A percentile compares a stretch with the other conserved stretches of the same genome.
These are phyloP conservation scores for Zygogramma bicolorata DNA, from an alignment of 2,888 invertebrate species.

Conservation along the genomic window DNA sequence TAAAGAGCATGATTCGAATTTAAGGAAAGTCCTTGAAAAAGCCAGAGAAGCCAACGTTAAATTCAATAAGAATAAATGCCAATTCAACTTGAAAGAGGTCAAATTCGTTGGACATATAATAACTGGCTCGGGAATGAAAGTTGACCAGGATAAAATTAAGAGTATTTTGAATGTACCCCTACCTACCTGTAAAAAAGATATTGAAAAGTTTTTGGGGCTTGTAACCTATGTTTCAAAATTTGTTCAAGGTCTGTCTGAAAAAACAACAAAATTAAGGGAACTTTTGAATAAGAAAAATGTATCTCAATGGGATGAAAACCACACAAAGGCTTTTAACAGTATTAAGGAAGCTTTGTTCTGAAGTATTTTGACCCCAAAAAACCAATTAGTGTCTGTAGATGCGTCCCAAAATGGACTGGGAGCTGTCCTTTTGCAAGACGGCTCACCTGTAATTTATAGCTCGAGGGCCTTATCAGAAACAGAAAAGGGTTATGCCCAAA, in stretches of 20 bases:
- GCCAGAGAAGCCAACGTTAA: conserved; percentile 27
- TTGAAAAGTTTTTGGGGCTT: conserved; percentile 2
- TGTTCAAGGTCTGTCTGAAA: conserved; percentile 7
- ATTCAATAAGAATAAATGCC: conserved; percentile 43
- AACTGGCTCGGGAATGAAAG: conserved; percentile 35
- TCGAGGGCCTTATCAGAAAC: conserved; percentile 14
- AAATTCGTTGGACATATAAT: conserved; percentile 45
- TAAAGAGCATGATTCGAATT: no score
- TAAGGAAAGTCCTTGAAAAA: conserved; percentile 40
- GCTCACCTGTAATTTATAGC: conserved; percentile 7
- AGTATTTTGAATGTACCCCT: conserved; percentile 9
- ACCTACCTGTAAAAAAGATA: conserved; percentile 5
- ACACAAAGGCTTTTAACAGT: neutral
- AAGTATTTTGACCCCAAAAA: conserved; percentile 8
- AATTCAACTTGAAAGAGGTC: conserved; percentile 35
- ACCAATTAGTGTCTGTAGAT: conserved; percentile 11
- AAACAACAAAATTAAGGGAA: conserved; percentile 13
- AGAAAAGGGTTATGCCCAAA: conserved; percentile 6
- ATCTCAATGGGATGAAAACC: conserved; percentile 1
- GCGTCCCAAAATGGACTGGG: conserved; percentile 13
- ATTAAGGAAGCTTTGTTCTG: conserved; percentile 14
- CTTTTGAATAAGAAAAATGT: conserved; percentile 3
- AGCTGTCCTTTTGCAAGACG: conserved; percentile 2
- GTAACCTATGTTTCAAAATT: conserved; percentile 8
- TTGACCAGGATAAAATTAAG: conserved; percentile 25